phyloP scores from a whole-genome alignment of 2,888 invertebrate genomes.

The Lithophane leautieri region DNA sequence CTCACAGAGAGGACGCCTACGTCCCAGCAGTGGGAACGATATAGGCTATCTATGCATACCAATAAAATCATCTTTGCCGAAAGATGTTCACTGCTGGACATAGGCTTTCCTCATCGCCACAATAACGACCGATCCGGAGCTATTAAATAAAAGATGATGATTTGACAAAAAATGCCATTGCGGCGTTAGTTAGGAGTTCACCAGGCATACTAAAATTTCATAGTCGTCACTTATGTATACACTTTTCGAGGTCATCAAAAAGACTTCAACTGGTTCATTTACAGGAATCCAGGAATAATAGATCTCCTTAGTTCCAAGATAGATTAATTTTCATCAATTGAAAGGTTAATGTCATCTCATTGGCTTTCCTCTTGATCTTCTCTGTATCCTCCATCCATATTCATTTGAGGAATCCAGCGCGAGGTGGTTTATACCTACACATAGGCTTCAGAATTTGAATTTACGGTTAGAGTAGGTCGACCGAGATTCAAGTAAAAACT shows the following conservation, averaged over 20 bases:
- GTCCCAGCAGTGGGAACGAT: neutral
- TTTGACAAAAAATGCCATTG: neutral
- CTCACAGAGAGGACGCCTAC: neutral
- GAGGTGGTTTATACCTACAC: slow-evolving; percentile 7
- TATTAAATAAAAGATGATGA: neutral
- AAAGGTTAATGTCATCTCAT: neutral
- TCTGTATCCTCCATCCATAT: slow-evolving; percentile 13
- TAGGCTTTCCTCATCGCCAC: neutral
- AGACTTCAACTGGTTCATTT: neutral
- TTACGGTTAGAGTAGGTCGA: neutral
- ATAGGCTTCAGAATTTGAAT: neutral
- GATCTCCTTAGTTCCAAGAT: neutral
- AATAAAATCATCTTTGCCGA: neutral
- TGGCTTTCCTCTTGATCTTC: neutral
- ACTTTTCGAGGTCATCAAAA: too few relatives aligned
- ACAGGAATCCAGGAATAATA: too few relatives aligned
- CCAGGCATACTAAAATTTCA: neutral
- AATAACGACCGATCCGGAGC: neutral
- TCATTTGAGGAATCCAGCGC: slow-evolving; percentile 1
- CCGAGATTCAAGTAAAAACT: neutral
- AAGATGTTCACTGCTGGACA: neutral
- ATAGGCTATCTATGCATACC: neutral
- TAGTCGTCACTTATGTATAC: neutral
- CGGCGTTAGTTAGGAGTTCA: neutral
- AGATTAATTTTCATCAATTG: slow-evolving; percentile 5